phyloP scores from a whole-genome alignment of 92 coral and sea anemone species.

The Porites evermanni region DNA sequence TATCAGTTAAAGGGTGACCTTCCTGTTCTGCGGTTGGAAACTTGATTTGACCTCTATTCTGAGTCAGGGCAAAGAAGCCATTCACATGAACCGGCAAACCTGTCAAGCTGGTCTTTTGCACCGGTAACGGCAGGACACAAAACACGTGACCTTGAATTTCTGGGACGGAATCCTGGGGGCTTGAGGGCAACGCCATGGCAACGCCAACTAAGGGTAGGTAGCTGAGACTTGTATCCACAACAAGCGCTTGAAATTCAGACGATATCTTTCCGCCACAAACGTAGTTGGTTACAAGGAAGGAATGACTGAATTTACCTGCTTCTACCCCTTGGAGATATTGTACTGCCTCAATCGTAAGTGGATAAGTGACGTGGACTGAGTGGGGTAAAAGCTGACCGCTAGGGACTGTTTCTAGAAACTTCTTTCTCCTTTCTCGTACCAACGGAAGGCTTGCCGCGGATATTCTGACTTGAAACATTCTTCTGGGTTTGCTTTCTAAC shows the following conservation, averaged over 20 bases:
- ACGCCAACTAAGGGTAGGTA: constrained; percentile 86
- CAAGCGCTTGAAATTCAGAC: constrained; percentile 41
- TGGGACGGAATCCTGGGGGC: neutral
- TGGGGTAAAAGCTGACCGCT: constrained; percentile 13
- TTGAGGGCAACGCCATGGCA: constrained; percentile 67
- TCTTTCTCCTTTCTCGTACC: constrained; percentile 62
- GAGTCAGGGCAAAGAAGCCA: constrained; percentile 82
- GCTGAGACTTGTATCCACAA: constrained; percentile 58
- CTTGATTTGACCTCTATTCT: constrained; percentile 79
- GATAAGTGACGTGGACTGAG: constrained; percentile 19
- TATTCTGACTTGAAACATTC: constrained; percentile 69
- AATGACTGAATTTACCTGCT: neutral
- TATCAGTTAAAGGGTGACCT: constrained; percentile 52
- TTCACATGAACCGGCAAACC: constrained; percentile 85
- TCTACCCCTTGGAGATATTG: neutral
- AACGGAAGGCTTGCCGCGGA: constrained; percentile 54
- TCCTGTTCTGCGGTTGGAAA: constrained; percentile 78
- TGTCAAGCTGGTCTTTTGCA: constrained; percentile 70
- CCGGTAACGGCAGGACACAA: constrained; percentile 75
- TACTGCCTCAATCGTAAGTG: constrained; percentile 51
- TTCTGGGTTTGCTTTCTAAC: constrained; percentile 2
- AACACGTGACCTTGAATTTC: constrained; percentile 67
- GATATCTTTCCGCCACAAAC: constrained; percentile 60
- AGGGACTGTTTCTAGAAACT: constrained; percentile 49
- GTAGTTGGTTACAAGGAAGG: constrained; percentile 69